Percentiles rank a stretch among this genome's conserved stretches.
These are phyloP conservation scores for Kryptolebias ocellatus DNA, from an alignment of 2,797 vertebrate genomes.

Conservation along the genomic window DNA sequence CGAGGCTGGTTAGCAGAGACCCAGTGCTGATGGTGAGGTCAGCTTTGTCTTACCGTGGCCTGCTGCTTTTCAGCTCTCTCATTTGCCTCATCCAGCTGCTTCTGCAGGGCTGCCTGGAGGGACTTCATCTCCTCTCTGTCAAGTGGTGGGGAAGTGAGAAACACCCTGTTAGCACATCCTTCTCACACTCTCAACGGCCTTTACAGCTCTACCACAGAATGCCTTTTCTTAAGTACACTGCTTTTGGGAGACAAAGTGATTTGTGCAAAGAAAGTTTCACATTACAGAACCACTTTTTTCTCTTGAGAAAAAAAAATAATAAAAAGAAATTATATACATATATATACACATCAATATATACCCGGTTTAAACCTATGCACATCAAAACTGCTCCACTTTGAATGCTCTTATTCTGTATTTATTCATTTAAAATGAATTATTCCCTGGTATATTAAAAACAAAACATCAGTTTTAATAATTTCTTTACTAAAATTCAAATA, in stretches of 20 bases:
- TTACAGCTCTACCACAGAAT: constrained; percentile 4
- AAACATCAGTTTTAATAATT: too few relatives aligned
- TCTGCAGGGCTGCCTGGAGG: constrained; percentile 94
- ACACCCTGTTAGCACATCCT: constrained; percentile 66
- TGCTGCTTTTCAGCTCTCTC: constrained; percentile 96
- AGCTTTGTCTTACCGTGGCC: constrained; percentile 88
- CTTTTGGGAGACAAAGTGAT: not conserved
- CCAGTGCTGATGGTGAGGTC: constrained; percentile 59
- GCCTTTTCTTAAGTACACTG: constrained; percentile 18
- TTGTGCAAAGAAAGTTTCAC: not conserved
- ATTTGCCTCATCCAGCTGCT: constrained; percentile 94
- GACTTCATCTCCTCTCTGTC: constrained; percentile 97
- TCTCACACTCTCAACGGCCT: constrained; percentile 22
- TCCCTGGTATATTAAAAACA: too few relatives aligned
- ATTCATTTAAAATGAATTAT: too few relatives aligned
- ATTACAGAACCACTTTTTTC: not conserved
- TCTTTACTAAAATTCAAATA: too few relatives aligned
- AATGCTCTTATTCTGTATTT: too few relatives aligned
- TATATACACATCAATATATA: too few relatives aligned
- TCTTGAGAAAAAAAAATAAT: not conserved
- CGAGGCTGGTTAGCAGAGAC: constrained; percentile 50
- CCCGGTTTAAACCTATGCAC: not conserved
- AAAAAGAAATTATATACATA: too few relatives aligned
- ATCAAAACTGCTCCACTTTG: not conserved
- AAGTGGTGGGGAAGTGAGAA: constrained; percentile 70